Evolutionary conservation across 2,797 vertebrate genomes (phyloP), one percentile per base, ranked within the genome.

Genomic region (Dallia pectoralis): DNA sequence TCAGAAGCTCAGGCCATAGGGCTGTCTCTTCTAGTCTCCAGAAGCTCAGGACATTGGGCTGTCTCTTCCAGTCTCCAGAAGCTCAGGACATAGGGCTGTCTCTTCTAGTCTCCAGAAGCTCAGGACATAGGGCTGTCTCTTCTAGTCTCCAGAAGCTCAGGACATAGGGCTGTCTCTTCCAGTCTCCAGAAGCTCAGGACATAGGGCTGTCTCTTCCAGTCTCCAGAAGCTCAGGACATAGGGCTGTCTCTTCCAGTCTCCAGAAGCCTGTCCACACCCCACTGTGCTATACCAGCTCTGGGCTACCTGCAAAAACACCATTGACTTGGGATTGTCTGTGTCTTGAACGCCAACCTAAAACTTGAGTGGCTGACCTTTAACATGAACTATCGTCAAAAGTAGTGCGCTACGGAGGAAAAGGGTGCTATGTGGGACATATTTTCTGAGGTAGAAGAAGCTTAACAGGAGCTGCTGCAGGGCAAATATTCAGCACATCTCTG

Each of bases 401-500:
- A 56, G 53, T 25, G 7, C n/a, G 22, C 53, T 3, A 25, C 11
- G 9, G 9, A 56, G 53, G 4, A n/a, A 53, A 53, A 4, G 53
- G n/a, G 7, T 7, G 7, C 5, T 0, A 71, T 70, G 63, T 56
- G 32, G 32, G 63, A 56, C 11, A 19, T n/a, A 12, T 44, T 53
- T 65, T 68, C 63, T 74, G 48, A 51, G 33, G 56, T 15, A 51
- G 4, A 11, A 4, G 22, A 9, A 27, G 71, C 61, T 56, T 14
- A 62, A 5, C 12, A 4, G 32, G 22, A 27, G 71, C 61, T 56
- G 36, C 40, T 25, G 40, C 65, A 44, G 8, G 3, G 59, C n/a
- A 70, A 73, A 75, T 73, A 72, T 74, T 73, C 30, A 56, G 36
- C 49, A 59, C 56, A 69, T 56, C 63, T 63, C 77, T 72, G 73